Evolutionary conservation across 2,797 vertebrate genomes (phyloP), one percentile per base, ranked within the genome.

Genomic region (Sebastes baramenuke): DNA sequence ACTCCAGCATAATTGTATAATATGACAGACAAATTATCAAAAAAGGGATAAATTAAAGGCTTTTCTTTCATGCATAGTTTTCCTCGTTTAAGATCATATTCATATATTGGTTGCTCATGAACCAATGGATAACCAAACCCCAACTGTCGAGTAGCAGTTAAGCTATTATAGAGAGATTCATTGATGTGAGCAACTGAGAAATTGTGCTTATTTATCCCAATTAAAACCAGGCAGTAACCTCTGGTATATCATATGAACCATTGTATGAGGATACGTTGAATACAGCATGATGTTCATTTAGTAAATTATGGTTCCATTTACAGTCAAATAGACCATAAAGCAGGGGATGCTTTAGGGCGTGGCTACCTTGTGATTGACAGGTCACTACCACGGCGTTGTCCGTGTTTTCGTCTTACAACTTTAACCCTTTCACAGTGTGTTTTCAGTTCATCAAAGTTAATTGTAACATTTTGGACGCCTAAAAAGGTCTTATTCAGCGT

Each of bases 331-430:
- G 8, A 52, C 49, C 49, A 52, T 52, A n/a, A 52, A 52, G 49
- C 49, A n/a, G 8, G 3, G 20, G 18, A 52, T 52, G 8, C 49
- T n/a, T n/a, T 52, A 52, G 49, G 49, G 49, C 20, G 0, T 0
- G 20, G 49, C 2, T 52, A 52, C 49, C 49, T 52, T 20, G 18
- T 52, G 49, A 52, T 52, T 52, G 46, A 49, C 2, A 52, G 8
- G 2, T 49, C 7, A 0, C 46, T 2, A 49, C 0, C 46, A 20
- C 18, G 1, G 16, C 16, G 1, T 46, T 46, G 42, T n/a, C 49
- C 18, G 4, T n/a, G 20, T 52, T 52, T 52, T 52, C 9, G 9
- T 52, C 49, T 52, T n/a, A 52, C 20, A 52, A n/a, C 49, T 52
- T 52, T n/a, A n/a, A n/a, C 20, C 20, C 49, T n/a, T 52, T 52